Base-by-base conservation (phyloP, 2,888 invertebrate species). In the Lasioglossum pauxillum region DNA sequence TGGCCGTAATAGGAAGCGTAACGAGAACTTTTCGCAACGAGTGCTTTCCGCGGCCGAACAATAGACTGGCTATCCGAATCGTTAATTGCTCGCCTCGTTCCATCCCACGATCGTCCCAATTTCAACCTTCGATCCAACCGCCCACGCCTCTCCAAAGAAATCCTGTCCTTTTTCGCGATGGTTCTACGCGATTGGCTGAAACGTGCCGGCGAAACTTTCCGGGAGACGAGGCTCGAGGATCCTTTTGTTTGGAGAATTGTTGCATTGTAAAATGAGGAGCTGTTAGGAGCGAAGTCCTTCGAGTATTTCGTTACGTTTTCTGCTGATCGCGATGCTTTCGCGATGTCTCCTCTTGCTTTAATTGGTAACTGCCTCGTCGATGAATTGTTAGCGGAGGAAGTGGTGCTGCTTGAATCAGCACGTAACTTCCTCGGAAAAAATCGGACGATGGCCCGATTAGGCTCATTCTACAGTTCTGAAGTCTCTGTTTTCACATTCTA, bases 21-120 rank as follows among this genome's bases (percentile, higher is more conserved):
- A 84, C 86, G 87, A 90, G 84, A 84, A 79, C 72, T 83, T 80
- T 67, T 67, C 83, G 80, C 79, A 86, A 84, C 86, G 87, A 90
- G 82, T 82, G 77, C 72, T 83, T 80, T 69, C 60, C 74, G 81
- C 71, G 64, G 75, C 7, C 83, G 85, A 84, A 91, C 91, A 91
- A 89, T 91, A 81, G 82, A 80, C 75, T 19, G 82, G 41, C 85
- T 87, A 88, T 87, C 80, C 84, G 83, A 83, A 82, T 80, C 86
- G 86, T 88, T 90, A 89, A 92, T 91, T 92, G 86, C 83, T 85
- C 73, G 77, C 82, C 88, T 69, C 75, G 69, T 75, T 27, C 85
- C 69, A 82, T 75, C 74, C 82, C 72, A 79, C 82, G 80, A 74
- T 80, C 78, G 79, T 64, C 69, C 83, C 83, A 83, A 78, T 80